Base-by-base conservation (phyloP, 2,113 vertebrate genomes). In the Trinectes maculatus region DNA sequence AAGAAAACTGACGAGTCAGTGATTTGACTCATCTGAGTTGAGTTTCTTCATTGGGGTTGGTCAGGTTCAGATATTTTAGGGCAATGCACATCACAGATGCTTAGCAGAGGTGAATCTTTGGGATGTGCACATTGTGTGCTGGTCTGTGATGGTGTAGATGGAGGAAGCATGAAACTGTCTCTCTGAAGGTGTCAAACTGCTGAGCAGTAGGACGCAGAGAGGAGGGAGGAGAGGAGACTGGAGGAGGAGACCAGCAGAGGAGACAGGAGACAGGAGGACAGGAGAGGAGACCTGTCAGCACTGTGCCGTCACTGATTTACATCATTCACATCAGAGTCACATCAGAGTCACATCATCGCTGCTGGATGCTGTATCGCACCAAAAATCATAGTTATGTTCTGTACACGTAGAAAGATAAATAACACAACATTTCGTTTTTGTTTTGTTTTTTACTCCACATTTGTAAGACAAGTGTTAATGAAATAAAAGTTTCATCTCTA, bases 151-250 rank as follows among this genome's bases (percentile, higher is more conserved):
- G 56, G 53, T 59, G 48, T 70, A 55, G 66, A 75, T n/a, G 13
- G 65, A 68, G 29, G 57, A 68, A 71, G 64, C 9, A 67, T 66
- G 77, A 74, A 80, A 68, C 74, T 62, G 77, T 67, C 82, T 24
- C 59, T 73, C 44, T 56, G 52, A 66, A 71, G 63, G 83, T 77
- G 85, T 63, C 76, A 83, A 84, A 62, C 80, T 51, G 74, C 79
- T 42, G 71, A 49, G 66, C 55, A 21, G 71, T 67, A 11, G 21
- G n/a, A 40, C 4, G 3, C 16, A 13, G 31, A 33, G 37, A 56
- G 31, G 33, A 46, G 44, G 64, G 42, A 82, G n/a, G 22, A 59
- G 40, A 76, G 48, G 16, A 63, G 71, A 63, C 52, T 61, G 43
- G 49, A 56, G 71, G 18, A 5, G 4, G 28, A n/a, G 31, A 21